Conservation (phyloP, 1,140 invertebrate genomes). For the Camponotus vicinus region DNA sequence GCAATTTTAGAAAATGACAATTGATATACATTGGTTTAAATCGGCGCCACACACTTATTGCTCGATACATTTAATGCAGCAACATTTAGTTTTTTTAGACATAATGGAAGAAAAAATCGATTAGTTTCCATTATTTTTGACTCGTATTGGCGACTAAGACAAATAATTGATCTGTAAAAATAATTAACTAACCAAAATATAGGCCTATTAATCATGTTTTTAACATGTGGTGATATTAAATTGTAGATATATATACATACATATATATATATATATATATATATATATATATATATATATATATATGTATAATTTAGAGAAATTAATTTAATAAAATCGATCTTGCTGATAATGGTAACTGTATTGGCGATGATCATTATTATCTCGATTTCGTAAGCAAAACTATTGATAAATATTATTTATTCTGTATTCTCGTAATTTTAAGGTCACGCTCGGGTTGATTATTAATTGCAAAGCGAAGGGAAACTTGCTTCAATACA, state of each 20-base stretch:
- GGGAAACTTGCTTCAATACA: not conserved
- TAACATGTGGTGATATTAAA: not conserved
- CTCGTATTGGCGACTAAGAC: conserved; percentile 71
- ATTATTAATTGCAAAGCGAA: conserved; percentile 28
- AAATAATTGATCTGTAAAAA: conserved; percentile 66
- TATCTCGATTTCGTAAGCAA: conserved; percentile 31
- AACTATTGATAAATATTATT: conserved; percentile 22
- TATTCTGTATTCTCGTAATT: conserved; percentile 30
- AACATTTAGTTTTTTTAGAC: conserved; percentile 43
- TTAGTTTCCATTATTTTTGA: conserved; percentile 42
- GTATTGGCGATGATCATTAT: conserved; percentile 47
- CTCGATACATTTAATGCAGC: conserved; percentile 61
- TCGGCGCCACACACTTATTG: conserved; percentile 62
- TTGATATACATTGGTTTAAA: conserved; percentile 63
- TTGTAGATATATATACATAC: not conserved
- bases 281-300: no score
- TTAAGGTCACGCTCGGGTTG: conserved; percentile 2
- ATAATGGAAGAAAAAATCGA: conserved; percentile 20
- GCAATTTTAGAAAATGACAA: conserved; percentile 63
- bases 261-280: no score
- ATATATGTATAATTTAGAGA: conserved; percentile 31
- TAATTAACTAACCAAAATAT: conserved; percentile 70
- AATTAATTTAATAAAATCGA: conserved; percentile 20
- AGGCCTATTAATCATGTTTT: conserved; percentile 65
- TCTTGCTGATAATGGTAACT: conserved; percentile 51